Base-by-base conservation (phyloP, 2,888 invertebrate genomes). In the Eupithecia dodoneata region DNA sequence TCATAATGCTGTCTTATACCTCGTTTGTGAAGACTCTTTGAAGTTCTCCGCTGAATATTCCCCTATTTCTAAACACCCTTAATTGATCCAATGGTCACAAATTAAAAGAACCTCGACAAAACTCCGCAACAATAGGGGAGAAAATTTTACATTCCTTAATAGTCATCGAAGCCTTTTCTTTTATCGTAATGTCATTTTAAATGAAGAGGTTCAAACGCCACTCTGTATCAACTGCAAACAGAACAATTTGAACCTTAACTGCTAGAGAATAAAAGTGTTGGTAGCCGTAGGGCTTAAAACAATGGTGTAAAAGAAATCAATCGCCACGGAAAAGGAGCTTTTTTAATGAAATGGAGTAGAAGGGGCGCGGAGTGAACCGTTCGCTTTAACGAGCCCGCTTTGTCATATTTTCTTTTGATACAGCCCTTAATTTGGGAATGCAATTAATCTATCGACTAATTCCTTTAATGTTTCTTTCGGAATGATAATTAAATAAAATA, bases 301-400 rank as follows among this genome's bases (percentile, higher is more conserved):
- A 87, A 87, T 89, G 84, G 87, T 90, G 87, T 88, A 88, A 87
- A 90, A 88, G 87, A 88, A 93, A 93, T 92, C 93, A 92, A 94
- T 93, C 90, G 92, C 85, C 86, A 85, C 86, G 89, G 86, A 89
- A 92, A 89, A 88, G 88, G 88, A 88, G 85, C 79, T 92, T 93
- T 93, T 94, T 93, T 93, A 92, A 94, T 92, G 89, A 93, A 94
- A 94, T 92, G 89, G 88, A 90, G 88, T 89, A 92, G 91, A 92
- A 93, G 91, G 89, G 87, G 87, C 86, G 89, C 87, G 89, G 55
- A 90, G 89, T 90, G 91, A 90, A 83, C 92, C 92, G 91, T 94
- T 94, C 91, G 87, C 85, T 89, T 90, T 93, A 94, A 93, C 90
- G 93, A 93, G 90, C 84, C 85, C 91, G 90, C 92, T 92, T 93